A percentile compares a stretch with the other conserved stretches of the same genome.
These are phyloP conservation scores for cat (Felis catus) DNA, from an alignment of 2,113 vertebrate genomes.

Conservation along the genomic window F.catus_Fca126_mat1.0 CM031413.1:73068001-73068500, in stretches of 20 bases:
- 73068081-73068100: background rate
- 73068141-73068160: background rate
- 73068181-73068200: background rate
- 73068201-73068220: background rate
- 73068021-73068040: background rate
- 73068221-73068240: background rate
- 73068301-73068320: background rate
- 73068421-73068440: background rate
- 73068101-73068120: background rate
- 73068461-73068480: background rate
- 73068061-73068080: conserved; percentile 29
- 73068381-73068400: background rate
- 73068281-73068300: conserved; percentile 11
- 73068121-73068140: background rate
- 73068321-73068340: background rate
- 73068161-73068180: background rate
- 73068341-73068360: background rate
- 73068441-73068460: background rate
- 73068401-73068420: background rate
- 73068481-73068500: background rate
- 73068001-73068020: background rate
- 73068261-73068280: conserved; percentile 51
- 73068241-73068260: conserved; percentile 50
- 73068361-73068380: background rate
- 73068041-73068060: conserved; percentile 44